Base-by-base conservation (phyloP, 1,140 invertebrate genomes). In the Hypothenemus hampei region DNA sequence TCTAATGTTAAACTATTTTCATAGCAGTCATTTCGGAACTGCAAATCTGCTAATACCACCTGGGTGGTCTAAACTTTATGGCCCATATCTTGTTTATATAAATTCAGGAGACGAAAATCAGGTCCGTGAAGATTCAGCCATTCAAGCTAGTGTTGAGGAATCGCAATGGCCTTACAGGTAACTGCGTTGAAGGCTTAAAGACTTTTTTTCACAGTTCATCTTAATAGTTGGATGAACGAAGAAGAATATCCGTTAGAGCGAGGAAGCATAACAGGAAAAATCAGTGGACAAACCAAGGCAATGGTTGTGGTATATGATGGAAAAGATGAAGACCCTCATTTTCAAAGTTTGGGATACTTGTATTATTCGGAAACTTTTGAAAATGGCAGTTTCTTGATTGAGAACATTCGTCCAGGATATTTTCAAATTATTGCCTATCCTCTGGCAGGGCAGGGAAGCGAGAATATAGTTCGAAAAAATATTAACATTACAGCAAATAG, bases 21-120 rank as follows among this genome's bases (percentile, higher is more conserved):
- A 49, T 49, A 49, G 46, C 37, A 16, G 19, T n/a, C 46, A 49
- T 37, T 49, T 49, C 15, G 46, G 46, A 37, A 49, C 46, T 11
- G 19, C 46, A 22, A 22, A 18, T 18, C 33, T 49, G 3, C n/a
- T 24, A 8, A 16, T 23, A 15, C 20, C 46, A 15, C 33, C 46
- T 22, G 46, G 35, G 7, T 49, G 46, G 46, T 49, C 46, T 13
- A 49, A 49, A 13, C 37, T 49, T 8, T 49, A 37, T 49, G 46
- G 46, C 6, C 46, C 46, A 1, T 22, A 20, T 11, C 21, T 49
- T 1, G 26, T 49, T 16, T 49, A 49, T 16, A 49, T 49, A 13
- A 49, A 49, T 37, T 37, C 31, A 15, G 46, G 46, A 23, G n/a
- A 31, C 6, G 46, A 49, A 1, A 35, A 37, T 4, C 19, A 49